Base-by-base conservation (phyloP, 2,797 vertebrate genomes). In the Chloroceryle amazona region DNA sequence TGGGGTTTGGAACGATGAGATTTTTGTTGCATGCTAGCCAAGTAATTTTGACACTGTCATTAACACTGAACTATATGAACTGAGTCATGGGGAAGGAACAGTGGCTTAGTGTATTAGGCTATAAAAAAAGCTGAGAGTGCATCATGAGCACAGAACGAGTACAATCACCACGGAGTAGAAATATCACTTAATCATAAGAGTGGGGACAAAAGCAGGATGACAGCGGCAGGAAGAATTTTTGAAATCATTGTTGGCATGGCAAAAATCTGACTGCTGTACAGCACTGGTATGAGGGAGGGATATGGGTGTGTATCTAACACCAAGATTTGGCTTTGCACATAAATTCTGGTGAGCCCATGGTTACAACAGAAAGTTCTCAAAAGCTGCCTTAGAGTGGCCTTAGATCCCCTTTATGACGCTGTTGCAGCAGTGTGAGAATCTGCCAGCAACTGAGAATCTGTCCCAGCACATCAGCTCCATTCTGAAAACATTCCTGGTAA, bases 401-500 rank as follows among this genome's bases (percentile, higher is more conserved):
- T 86, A 74, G 47, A 79, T 83, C 29, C 84, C 68, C 74, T 87
- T 84, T 1, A 2, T 35, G 49, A 49, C 1, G 6, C 62, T 68
- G 23, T 44, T 88, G 51, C 79, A 91, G 74, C 37, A 71, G 22
- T 67, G 68, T 74, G 65, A 92, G 79, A 89, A 63, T 57, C 72
- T 95, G 87, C 65, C 86, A 87, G 86, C 54, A 85, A 33, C 61
- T 19, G 33, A 68, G 49, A 78, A 44, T 58, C 72, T 68, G 67
- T 87, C 55, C 60, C 44, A 65, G 35, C 31, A 37, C 67, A 81
- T 70, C 66, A 75, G 1, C 57, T 82, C 81, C 39, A 7, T 54
- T 83, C 72, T 70, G 81, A 81, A 87, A 96, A 88, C 54, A 60
- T 79, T 58, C 68, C 61, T 86, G 51, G 55, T 83, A 72, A 81